phyloP scores from a whole-genome alignment of 2,113 vertebrate species.

The Lepisosteus oculatus region DNA sequence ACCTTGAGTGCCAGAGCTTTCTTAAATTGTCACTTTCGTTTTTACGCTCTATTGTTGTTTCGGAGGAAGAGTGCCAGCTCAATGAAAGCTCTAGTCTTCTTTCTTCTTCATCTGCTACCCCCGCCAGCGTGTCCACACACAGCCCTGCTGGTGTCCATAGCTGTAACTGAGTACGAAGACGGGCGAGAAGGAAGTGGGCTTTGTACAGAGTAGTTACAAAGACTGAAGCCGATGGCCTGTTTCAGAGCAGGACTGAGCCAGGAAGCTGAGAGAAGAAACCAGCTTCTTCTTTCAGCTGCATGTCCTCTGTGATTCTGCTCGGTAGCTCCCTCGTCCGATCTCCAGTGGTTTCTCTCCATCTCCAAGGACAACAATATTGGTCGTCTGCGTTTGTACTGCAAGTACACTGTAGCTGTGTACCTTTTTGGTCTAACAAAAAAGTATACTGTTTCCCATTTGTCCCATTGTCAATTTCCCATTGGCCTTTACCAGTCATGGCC shows the following conservation, averaged over 20 bases:
- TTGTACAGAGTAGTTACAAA: not conserved
- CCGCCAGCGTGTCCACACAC: not conserved
- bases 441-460: no score
- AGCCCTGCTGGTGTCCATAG: no score
- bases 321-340: no score
- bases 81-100: not conserved
- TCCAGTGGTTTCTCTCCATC: no score
- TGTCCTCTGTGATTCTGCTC: no score
- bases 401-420: no score
- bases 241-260: not conserved
- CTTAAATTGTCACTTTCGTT: not conserved
- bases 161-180: not conserved
- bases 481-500: no score
- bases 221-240: not conserved
- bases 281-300: no score
- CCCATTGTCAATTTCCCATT: no score
- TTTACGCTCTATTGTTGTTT: not conserved
- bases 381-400: no score
- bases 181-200: not conserved
- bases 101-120: slow-evolving; percentile 1
- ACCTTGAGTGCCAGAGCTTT: not conserved
- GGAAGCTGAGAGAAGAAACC: not conserved
- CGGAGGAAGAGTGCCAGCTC: not conserved
- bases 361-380: no score
- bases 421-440: no score